phyloP scores from a whole-genome alignment of 2,888 invertebrate genomes.

The Timema podura region DNA sequence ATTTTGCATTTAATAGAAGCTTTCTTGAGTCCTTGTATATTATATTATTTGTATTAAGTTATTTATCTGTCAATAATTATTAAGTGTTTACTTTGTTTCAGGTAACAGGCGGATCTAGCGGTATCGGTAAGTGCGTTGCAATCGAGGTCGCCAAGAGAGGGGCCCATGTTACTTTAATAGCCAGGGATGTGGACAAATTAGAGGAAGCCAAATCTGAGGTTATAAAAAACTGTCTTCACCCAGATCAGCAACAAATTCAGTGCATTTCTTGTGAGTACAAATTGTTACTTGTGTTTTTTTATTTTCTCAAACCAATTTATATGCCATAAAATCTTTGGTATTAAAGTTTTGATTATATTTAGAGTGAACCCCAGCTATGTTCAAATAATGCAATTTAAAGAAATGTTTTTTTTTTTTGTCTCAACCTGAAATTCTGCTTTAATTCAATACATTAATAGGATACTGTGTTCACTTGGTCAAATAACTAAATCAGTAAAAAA shows the following conservation, averaged over 20 bases:
- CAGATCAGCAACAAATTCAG: constrained; percentile 56
- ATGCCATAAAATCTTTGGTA: not conserved
- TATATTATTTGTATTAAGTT: no score
- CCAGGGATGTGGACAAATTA: constrained; percentile 70
- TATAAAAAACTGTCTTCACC: constrained; percentile 46
- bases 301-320: not conserved
- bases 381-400: no score
- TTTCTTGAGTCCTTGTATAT: no score
- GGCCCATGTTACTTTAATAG: constrained; percentile 86
- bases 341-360: no score
- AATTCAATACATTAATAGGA: no score
- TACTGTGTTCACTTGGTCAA: no score
- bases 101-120: constrained; percentile 94
- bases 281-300: not conserved
- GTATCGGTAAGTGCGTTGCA: constrained; percentile 86
- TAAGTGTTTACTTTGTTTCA: constrained; percentile 36
- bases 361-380: no score
- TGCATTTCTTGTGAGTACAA: constrained; percentile 48
- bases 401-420: no score
- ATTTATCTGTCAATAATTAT: no score
- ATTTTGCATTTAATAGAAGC: no score
- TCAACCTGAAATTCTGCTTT: no score
- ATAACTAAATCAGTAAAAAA: no score
- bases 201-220: constrained; percentile 60
- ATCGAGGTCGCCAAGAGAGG: constrained; percentile 72